Base-by-base conservation (phyloP, 2,797 vertebrate genomes). In the Phrynocephalus forsythii region DNA sequence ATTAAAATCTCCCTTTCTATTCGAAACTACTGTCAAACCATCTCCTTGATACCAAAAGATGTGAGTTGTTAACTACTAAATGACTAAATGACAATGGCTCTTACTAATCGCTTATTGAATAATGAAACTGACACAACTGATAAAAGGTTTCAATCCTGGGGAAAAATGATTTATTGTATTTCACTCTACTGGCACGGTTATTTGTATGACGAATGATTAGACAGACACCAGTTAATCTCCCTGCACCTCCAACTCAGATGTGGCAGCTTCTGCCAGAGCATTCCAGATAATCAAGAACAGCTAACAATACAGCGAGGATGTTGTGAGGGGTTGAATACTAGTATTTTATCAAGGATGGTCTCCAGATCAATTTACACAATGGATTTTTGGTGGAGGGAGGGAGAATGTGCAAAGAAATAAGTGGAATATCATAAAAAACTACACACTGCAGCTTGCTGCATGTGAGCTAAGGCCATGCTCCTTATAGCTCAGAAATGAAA, bases 101-200 rank as follows among this genome's bases (percentile, higher is more conserved):
- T 97, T 97, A 96, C 97, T 98, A 97, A 98, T 98, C 96, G 93
- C 96, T 97, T 96, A 97, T 92, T 98, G 98, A 98, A 98, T 98
- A 98, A 98, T 98, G 98, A 96, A 98, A 97, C 97, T 97, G 98
- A 97, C 98, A 98, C 96, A 97, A 95, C 97, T 97, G 98, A 98
- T 98, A 98, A 98, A 98, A 98, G 98, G 97, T 97, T 98, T 98
- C 98, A 98, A 98, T 98, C 97, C 92, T 93, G 96, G 97, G 84
- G 88, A 93, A 91, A 94, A 96, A 97, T 97, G 98, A 98, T 98
- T 97, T 97, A 98, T 98, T 96, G 96, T 95, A 98, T 97, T 98
- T 97, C 98, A 98, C 97, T 98, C 97, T 96, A 96, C 96, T 95
- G 97, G 95, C 95, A 94, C 94, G 52, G 95, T 95, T 96, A 95